These are phyloP conservation scores for Macaca fascicularis DNA, from an alignment of 2,113 vertebrate species.

Conservation along the genomic window T2T-MFA8v1.1 NC_088386.1:39702001-39702500, in stretches of 20 bases:
- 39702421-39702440: no score
- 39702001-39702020: background rate
- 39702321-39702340: slow-evolving; percentile 58
- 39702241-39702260: background rate
- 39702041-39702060: background rate
- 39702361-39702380: background rate
- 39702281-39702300: slow-evolving; percentile 76
- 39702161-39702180: background rate
- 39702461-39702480: no score
- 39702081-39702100: slow-evolving; percentile 37
- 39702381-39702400: no score
- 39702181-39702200: background rate
- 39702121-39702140: background rate
- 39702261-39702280: slow-evolving; percentile 32
- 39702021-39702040: background rate
- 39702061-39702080: background rate
- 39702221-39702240: background rate
- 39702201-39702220: background rate
- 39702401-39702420: no score
- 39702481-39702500: no score
- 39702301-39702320: slow-evolving; percentile 56
- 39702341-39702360: slow-evolving; percentile 62
- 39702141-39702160: background rate
- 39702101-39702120: slow-evolving; percentile 22
- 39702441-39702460: no score